phyloP scores from a whole-genome alignment of 2,888 invertebrate genomes.

The Erannis defoliaria region DNA sequence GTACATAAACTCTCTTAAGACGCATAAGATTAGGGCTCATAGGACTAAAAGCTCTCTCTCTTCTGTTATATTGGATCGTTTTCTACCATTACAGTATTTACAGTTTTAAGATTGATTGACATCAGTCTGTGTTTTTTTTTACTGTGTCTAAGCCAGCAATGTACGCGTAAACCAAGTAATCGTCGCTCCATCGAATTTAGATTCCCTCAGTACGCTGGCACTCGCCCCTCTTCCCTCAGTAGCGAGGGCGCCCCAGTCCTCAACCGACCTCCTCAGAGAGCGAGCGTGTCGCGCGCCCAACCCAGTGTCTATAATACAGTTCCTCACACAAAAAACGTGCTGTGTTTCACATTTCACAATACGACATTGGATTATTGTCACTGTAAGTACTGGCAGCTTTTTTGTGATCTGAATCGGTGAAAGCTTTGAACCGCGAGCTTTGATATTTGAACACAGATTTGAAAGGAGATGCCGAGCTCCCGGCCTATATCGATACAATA shows the following conservation, averaged over 20 bases:
- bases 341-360: slow-evolving; percentile 68
- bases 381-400: slow-evolving; percentile 66
- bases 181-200: slow-evolving; percentile 43
- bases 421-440: slow-evolving; percentile 45
- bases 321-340: slow-evolving; percentile 70
- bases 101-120: too few relatives aligned
- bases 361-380: slow-evolving; percentile 71
- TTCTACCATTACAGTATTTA: too few relatives aligned
- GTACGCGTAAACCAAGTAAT: slow-evolving; percentile 65
- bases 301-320: slow-evolving; percentile 55
- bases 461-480: slow-evolving; percentile 61
- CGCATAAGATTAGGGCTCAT: too few relatives aligned
- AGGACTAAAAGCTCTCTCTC: too few relatives aligned
- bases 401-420: slow-evolving; percentile 50
- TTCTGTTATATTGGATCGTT: too few relatives aligned
- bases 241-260: slow-evolving; percentile 75
- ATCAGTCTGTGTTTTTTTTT: background rate
- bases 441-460: slow-evolving; percentile 14
- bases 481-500: slow-evolving; percentile 33
- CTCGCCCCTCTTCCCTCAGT: slow-evolving; percentile 71
- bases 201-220: slow-evolving; percentile 57
- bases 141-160: slow-evolving; percentile 53
- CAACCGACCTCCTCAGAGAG: slow-evolving; percentile 58
- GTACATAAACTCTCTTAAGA: too few relatives aligned
- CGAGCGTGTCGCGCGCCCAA: slow-evolving; percentile 63